Conservation (phyloP, 2,888 invertebrate genomes). For the Melinopterus prodromus region DNA sequence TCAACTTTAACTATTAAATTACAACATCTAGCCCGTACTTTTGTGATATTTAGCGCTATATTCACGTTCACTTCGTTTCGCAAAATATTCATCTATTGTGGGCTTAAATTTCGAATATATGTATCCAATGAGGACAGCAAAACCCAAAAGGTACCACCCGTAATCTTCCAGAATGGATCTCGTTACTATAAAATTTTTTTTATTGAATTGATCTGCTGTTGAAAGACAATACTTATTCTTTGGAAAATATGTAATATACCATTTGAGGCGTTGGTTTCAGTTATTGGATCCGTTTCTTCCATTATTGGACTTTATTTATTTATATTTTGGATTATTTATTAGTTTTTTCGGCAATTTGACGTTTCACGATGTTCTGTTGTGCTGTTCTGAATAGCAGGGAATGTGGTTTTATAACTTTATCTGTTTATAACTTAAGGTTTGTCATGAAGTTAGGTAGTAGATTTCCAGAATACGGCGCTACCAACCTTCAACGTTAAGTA, state of each 20-base stretch:
- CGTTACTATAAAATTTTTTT: slow-evolving; percentile 10
- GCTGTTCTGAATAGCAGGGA: no score
- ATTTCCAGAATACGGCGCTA: no score
- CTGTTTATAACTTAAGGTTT: no score
- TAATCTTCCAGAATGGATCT: slow-evolving; percentile 46
- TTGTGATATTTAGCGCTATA: slow-evolving; percentile 62
- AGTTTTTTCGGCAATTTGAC: no score
- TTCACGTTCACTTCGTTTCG: slow-evolving; percentile 54
- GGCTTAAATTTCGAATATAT: slow-evolving; percentile 55
- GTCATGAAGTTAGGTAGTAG: no score
- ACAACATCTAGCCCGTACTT: slow-evolving; percentile 50
- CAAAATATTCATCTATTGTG: slow-evolving; percentile 53
- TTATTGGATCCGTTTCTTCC: not conserved
- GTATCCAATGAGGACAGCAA: slow-evolving; percentile 50
- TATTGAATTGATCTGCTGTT: not conserved
- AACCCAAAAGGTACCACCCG: slow-evolving; percentile 59
- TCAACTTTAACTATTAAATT: slow-evolving; percentile 29
- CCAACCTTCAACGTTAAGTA: no score
- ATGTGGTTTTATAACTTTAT: no score
- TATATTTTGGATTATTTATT: not conserved
- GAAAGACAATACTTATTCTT: not conserved
- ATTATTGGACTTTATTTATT: not conserved
- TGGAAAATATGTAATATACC: not conserved
- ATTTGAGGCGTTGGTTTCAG: not conserved
- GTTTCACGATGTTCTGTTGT: no score